Evolutionary conservation across 2,797 vertebrate species (phyloP), one percentile per base, ranked within the genome.

Genomic region (Austrolebias charrua): DNA sequence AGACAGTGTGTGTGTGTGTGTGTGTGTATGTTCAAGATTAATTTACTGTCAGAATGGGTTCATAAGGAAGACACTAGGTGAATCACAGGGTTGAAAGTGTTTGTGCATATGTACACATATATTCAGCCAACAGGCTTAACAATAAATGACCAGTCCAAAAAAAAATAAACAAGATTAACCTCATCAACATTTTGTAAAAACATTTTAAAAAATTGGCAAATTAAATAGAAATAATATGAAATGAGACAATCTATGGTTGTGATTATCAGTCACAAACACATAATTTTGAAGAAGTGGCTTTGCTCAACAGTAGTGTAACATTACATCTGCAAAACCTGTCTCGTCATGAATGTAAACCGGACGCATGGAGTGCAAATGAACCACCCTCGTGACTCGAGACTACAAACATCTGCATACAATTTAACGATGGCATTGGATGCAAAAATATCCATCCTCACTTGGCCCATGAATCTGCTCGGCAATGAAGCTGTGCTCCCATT

Each of bases 1-100:
- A 33, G 43, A 19, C 28, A 49, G 52, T 49, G 63, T 55, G 50
- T 62, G 55, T 9, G 20, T 45, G 46, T 61, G 7, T 54, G 63
- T 58, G 50, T 59, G 59, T 12, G 19, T 48, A n/a, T 52, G 61
- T 65, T 69, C 33, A 52, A 55, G 33, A 67, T 81, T 78, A 7
- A n/a, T 73, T 71, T 71, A 15, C 33, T 55, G 55, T 16, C 10
- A 6, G 60, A 63, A 45, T 68, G 59, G 38, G 18, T 29, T 63
- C 57, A 73, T 55, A 51, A 60, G 71, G 54, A 67, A 74, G 54
- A 69, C 51, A 59, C 56, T 31, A 44, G 58, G 31, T 54, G 50
- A 53, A 65, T 73, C 65, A 64, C 50, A 46, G 46, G 42, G 12
- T 12, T 71, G 52, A 55, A 71, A 28, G 45, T 44, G 47, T 60